Evolutionary conservation across 1,140 invertebrate genomes (phyloP).

Genomic region (Oncopeltus fasciatus): DNA sequence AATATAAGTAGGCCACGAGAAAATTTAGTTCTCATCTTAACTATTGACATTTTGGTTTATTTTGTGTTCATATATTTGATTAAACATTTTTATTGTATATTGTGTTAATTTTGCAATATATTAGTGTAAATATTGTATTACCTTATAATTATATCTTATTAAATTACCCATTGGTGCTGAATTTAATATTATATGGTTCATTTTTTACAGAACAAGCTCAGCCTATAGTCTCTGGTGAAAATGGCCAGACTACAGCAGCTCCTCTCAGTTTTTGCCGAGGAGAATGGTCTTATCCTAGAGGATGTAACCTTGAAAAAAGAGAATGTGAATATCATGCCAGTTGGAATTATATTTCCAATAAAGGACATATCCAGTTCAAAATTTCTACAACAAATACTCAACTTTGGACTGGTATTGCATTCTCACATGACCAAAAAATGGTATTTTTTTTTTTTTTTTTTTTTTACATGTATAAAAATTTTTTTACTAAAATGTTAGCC

Average conservation of each 20-base stretch:
- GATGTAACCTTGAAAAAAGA: conserved; percentile 49
- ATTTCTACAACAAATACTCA: conserved; percentile 68
- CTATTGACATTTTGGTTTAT: no score
- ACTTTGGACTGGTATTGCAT: conserved; percentile 87
- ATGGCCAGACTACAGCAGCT: conserved; percentile 7
- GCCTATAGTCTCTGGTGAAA: neutral
- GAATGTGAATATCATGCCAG: conserved; percentile 69
- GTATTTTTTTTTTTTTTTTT: conserved; percentile 36
- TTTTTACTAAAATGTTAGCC: no score
- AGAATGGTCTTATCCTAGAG: conserved; percentile 59
- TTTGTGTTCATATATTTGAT: no score
- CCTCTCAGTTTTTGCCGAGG: conserved; percentile 42
- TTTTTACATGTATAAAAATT: no score
- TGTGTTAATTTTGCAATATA: no score
- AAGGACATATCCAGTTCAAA: conserved; percentile 70
- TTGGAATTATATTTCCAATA: conserved; percentile 66
- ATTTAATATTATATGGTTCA: no score
- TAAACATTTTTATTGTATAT: no score
- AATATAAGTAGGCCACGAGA: no score
- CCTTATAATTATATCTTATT: no score
- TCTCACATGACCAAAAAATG: conserved; percentile 77
- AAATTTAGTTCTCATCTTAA: no score
- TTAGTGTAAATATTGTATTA: no score
- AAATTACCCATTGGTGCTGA: neutral
- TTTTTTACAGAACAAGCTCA: conserved; percentile 10